phyloP scores from a whole-genome alignment of 2,797 vertebrate species.

The Peromyscus melanophrys region DNA sequence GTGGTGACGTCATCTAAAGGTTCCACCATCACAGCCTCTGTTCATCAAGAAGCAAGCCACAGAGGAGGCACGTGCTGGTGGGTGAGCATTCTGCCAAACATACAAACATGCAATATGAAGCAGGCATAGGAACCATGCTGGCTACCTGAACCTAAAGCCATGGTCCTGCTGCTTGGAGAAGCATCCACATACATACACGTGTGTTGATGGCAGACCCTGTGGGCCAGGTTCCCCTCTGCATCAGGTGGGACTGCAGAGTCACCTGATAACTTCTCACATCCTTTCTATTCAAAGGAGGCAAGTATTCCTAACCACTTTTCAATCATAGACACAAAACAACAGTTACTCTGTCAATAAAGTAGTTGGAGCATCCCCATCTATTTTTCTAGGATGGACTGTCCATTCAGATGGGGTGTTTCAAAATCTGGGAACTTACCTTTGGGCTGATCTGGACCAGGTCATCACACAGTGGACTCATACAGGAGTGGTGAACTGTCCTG shows the following conservation, averaged over 20 bases:
- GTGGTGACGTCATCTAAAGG: neutral
- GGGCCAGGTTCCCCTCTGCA: neutral
- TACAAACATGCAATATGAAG: accelerated
- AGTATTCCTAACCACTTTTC: neutral
- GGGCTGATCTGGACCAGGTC: neutral
- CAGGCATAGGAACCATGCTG: no score
- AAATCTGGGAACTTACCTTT: neutral
- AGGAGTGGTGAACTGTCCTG: neutral
- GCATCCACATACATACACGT: neutral
- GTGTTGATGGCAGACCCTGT: neutral
- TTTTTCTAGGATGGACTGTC: neutral
- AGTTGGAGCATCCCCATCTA: no score
- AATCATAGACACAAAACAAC: neutral
- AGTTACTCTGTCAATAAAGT: neutral
- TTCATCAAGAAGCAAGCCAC: neutral
- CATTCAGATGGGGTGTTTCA: neutral
- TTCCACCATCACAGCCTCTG: neutral
- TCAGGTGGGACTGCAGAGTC: neutral
- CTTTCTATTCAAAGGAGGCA: neutral
- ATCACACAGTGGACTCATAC: neutral
- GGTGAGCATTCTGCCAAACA: neutral
- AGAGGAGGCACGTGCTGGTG: neutral
- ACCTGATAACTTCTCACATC: neutral
- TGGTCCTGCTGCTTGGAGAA: neutral
- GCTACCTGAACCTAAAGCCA: no score